Conservation (phyloP, 2,888 invertebrate species). For the Lepas anatifera region DNA sequence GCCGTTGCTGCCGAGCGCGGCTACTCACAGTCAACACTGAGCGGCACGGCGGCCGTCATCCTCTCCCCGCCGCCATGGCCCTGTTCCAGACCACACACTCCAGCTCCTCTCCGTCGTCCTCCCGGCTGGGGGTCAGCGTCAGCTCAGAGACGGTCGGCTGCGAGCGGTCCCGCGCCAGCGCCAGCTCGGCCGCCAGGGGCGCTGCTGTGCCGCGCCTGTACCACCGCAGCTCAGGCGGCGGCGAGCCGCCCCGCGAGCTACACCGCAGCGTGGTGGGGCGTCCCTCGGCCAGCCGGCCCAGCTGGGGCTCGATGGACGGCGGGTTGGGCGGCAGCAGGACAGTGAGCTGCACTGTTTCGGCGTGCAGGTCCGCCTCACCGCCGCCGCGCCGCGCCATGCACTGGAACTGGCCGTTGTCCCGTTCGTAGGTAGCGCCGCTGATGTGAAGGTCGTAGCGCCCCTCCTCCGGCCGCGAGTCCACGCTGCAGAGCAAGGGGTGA, state of each 20-base stretch:
- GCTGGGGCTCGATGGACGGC: slow-evolving; percentile 61
- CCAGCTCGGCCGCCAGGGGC: slow-evolving; percentile 21
- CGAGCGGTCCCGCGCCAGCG: slow-evolving; percentile 53
- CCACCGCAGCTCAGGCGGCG: slow-evolving; percentile 59
- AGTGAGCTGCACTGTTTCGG: slow-evolving; percentile 68
- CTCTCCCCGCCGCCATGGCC: slow-evolving; percentile 72
- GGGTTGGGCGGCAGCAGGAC: slow-evolving; percentile 72
- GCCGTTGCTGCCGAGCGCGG: no score
- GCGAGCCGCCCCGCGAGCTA: slow-evolving; percentile 76
- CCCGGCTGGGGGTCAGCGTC: slow-evolving; percentile 59
- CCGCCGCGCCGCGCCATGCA: slow-evolving; percentile 60
- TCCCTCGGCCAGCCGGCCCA: slow-evolving; percentile 65
- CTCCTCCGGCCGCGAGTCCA: slow-evolving; percentile 61
- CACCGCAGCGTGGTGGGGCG: slow-evolving; percentile 32
- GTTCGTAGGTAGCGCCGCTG: slow-evolving; percentile 73
- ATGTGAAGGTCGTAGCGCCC: slow-evolving; percentile 83
- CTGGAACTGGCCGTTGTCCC: slow-evolving; percentile 84
- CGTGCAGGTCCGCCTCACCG: slow-evolving; percentile 68
- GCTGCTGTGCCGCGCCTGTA: slow-evolving; percentile 20
- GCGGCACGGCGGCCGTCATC: slow-evolving; percentile 62
- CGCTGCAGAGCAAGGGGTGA: slow-evolving; percentile 40
- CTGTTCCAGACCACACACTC: slow-evolving; percentile 80
- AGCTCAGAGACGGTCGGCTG: slow-evolving; percentile 63
- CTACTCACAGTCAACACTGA: slow-evolving; percentile 83
- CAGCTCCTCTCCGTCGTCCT: slow-evolving; percentile 72